Evolutionary conservation across 1,140 invertebrate genomes (phyloP).

Genomic region (Drosophila guanche): DNA sequence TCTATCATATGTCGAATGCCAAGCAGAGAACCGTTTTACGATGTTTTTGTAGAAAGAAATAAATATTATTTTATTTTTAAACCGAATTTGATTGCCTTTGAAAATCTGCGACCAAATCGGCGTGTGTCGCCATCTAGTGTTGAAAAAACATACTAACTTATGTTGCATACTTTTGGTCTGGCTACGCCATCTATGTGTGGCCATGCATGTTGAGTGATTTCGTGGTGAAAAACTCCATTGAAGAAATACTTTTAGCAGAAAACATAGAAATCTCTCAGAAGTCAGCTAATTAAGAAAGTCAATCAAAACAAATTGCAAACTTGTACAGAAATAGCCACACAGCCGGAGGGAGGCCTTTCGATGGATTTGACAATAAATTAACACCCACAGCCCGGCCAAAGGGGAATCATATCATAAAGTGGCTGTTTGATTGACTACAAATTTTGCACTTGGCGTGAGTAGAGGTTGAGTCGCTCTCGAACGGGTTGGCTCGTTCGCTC

Average conservation of each 20-base stretch:
- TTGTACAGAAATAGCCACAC: constrained; percentile 50
- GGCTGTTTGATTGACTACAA: constrained; percentile 70
- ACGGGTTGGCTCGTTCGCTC: background rate
- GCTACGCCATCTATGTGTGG: no score
- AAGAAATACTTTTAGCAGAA: constrained; percentile 43
- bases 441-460: constrained; percentile 63
- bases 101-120: no score
- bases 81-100: background rate
- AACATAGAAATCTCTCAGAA: constrained; percentile 44
- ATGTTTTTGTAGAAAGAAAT: constrained; percentile 43
- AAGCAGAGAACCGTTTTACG: constrained; percentile 24
- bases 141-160: no score
- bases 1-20: constrained; percentile 40
- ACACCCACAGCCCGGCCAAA: constrained; percentile 17
- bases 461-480: constrained; percentile 10
- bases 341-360: constrained; percentile 5
- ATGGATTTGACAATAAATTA: constrained; percentile 49
- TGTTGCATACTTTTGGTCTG: no score
- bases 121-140: no score
- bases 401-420: constrained; percentile 17
- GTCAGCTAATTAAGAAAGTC: constrained; percentile 42
- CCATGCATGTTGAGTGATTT: no score
- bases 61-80: constrained; percentile 26
- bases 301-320: constrained; percentile 33
- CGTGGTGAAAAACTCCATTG: background rate